A percentile compares a stretch with the other conserved stretches of the same genome.
phyloP scores from a whole-genome alignment of 2,888 invertebrate genomes.

The Perizoma flavofasciatum region DNA sequence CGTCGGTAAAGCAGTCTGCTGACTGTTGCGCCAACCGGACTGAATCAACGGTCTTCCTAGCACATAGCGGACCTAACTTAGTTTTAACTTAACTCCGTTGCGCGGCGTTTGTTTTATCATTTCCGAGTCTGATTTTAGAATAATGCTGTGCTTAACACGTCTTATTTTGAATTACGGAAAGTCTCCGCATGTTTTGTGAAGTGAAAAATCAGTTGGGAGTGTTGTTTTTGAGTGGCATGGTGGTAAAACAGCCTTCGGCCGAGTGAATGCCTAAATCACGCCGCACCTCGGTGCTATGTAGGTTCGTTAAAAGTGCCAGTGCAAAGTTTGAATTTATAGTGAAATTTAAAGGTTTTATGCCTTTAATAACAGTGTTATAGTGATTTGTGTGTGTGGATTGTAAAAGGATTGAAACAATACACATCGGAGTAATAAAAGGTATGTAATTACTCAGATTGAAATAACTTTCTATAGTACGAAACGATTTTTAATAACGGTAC shows the following conservation, averaged over 20 bases:
- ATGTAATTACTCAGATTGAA: constrained; percentile 48
- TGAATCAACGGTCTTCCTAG: constrained; percentile 83
- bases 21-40: constrained; percentile 76
- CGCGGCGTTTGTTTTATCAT: constrained; percentile 68
- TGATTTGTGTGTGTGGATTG: constrained; percentile 61
- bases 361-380: constrained; percentile 56
- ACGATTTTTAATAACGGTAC: constrained; percentile 41
- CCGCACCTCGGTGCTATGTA: constrained; percentile 70
- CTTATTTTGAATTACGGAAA: constrained; percentile 57
- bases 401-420: constrained; percentile 67
- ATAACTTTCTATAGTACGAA: constrained; percentile 40
- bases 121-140: constrained; percentile 61
- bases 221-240: constrained; percentile 49
- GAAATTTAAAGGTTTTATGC: constrained; percentile 59
- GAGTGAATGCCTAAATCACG: constrained; percentile 78
- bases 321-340: constrained; percentile 77
- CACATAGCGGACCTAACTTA: constrained; percentile 76
- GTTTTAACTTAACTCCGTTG: constrained; percentile 76
- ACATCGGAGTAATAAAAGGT: constrained; percentile 70
- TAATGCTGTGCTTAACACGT: constrained; percentile 69
- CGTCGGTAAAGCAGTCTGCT: constrained; percentile 71
- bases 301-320: constrained; percentile 78
- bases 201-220: constrained; percentile 49
- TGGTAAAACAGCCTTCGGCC: constrained; percentile 63
- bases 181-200: constrained; percentile 57